Evolutionary conservation across 2,797 vertebrate species (phyloP).

Genomic region (Rhinatrema bivittatum): DNA sequence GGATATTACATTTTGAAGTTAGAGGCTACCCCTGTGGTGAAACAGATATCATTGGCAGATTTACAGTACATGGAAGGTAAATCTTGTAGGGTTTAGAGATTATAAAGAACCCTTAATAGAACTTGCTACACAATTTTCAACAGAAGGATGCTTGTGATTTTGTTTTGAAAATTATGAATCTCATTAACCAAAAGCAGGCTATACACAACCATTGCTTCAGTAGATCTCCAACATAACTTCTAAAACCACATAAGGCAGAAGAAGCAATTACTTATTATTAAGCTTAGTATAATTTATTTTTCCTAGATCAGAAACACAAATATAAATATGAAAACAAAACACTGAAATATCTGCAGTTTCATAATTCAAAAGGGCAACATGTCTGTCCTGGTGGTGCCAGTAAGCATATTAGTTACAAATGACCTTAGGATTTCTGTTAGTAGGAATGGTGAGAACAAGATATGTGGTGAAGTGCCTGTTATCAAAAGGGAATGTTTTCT

Average conservation of each 20-base stretch:
- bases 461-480: too few species aligned
- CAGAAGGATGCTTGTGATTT: too few species aligned
- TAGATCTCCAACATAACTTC: conserved; percentile 45
- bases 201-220: conserved; percentile 41
- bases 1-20: too few species aligned
- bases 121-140: conserved; percentile 25
- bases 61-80: conserved; percentile 18
- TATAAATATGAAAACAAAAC: conserved; percentile 22
- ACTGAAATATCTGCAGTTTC: conserved; percentile 10
- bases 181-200: conserved; percentile 35
- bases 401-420: conserved; percentile 1
- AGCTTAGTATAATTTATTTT: conserved; percentile 49
- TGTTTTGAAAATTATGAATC: conserved; percentile 24
- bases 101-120: conserved; percentile 40
- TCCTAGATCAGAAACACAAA: conserved; percentile 26
- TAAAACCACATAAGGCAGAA: conserved; percentile 54
- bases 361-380: background rate
- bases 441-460: background rate
- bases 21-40: conserved; percentile 14
- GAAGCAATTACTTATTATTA: conserved; percentile 52
- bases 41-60: conserved; percentile 33
- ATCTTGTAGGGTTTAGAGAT: conserved; percentile 20
- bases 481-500: too few species aligned
- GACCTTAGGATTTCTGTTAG: conserved; percentile 8
- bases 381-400: conserved; percentile 4